Evolutionary conservation across 2,797 vertebrate genomes (phyloP).

Genomic region (Eutrigla gurnardus): DNA sequence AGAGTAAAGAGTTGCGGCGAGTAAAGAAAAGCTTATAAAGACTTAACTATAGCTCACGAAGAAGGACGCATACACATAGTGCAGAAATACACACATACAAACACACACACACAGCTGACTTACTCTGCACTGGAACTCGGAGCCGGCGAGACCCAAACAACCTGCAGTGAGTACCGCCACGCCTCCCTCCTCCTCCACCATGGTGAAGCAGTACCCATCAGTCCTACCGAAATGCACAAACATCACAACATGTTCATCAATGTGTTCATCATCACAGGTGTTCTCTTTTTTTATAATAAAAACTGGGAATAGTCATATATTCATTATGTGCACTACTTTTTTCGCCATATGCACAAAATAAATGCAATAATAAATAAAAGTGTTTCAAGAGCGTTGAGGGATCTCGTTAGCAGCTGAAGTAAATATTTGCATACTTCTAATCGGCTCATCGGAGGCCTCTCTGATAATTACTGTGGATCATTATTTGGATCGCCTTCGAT

Average conservation of each 20-base stretch:
- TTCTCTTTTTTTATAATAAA: too few relatives aligned
- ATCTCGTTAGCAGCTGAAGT: conserved; percentile 19
- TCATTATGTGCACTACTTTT: background rate
- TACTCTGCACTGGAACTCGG: conserved; percentile 97
- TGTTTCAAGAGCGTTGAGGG: conserved; percentile 2
- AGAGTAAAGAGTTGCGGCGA: conserved; percentile 32
- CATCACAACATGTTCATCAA: background rate
- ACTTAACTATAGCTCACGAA: conserved; percentile 41
- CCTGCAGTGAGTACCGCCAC: conserved; percentile 89
- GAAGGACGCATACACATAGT: background rate
- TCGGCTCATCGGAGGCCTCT: conserved; percentile 27
- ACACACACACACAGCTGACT: conserved; percentile 48
- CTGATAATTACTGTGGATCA: conserved; percentile 3
- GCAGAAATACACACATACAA: background rate
- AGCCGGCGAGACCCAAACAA: conserved; percentile 91
- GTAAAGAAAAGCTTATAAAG: conserved; percentile 44
- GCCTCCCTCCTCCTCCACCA: conserved; percentile 93
- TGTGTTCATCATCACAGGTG: background rate
- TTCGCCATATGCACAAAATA: background rate
- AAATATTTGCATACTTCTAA: conserved; percentile 28
- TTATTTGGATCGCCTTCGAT: conserved; percentile 1
- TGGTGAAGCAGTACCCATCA: conserved; percentile 96
- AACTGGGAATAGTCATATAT: too few relatives aligned
- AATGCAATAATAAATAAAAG: background rate
- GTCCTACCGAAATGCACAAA: conserved; percentile 84